Percentiles rank a stretch among this genome's conserved stretches.
phyloP scores from a whole-genome alignment of 2,888 invertebrate genomes.

The Leuctra nigra region DNA sequence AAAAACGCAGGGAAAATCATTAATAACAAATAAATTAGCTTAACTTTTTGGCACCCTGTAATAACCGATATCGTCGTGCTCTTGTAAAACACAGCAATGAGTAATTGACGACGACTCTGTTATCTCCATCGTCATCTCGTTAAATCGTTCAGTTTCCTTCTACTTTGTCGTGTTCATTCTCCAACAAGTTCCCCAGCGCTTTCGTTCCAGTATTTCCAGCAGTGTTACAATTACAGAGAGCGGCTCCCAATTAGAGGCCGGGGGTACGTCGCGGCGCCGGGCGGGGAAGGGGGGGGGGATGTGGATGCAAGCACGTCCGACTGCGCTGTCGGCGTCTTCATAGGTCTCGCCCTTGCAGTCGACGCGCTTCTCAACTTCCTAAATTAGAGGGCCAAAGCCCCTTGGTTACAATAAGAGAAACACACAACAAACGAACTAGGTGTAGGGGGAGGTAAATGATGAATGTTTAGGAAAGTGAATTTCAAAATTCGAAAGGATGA shows the following conservation, averaged over 20 bases:
- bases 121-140: constrained; percentile 4
- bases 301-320: constrained; percentile 10
- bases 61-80: too few species aligned
- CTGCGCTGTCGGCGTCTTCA: constrained; percentile 3
- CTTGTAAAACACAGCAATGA: too few species aligned
- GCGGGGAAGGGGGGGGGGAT: background rate
- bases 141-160: constrained; percentile 6
- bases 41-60: too few species aligned
- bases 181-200: background rate
- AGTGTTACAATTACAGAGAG: constrained; percentile 7
- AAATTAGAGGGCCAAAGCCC: constrained; percentile 4
- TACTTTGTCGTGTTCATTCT: constrained; percentile 9
- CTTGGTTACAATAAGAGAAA: background rate
- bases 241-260: constrained; percentile 2
- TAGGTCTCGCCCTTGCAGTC: background rate
- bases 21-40: too few species aligned
- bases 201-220: constrained; percentile 5
- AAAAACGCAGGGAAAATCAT: too few species aligned
- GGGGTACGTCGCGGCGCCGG: background rate
- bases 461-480: too few species aligned
- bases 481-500: too few species aligned
- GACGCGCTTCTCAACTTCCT: background rate
- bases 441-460: background rate
- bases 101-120: too few species aligned
- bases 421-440: constrained; percentile 5